These are phyloP conservation scores for Sternarchorhynchus goeldii DNA, from an alignment of 2,797 vertebrate genomes.

Conservation along the genomic window DNA sequence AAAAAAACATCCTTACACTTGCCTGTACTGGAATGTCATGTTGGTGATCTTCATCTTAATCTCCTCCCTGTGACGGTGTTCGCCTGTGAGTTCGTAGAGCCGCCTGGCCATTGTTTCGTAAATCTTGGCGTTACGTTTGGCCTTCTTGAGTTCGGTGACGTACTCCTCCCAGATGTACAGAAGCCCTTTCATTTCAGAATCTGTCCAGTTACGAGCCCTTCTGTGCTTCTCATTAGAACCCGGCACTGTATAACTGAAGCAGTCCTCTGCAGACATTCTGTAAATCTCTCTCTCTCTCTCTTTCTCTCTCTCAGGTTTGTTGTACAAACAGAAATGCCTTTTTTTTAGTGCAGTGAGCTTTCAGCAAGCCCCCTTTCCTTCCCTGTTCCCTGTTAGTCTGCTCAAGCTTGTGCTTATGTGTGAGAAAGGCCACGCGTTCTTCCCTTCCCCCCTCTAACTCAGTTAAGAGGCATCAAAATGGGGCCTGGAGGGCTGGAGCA, in stretches of 20 bases:
- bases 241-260: slow-evolving; percentile 86
- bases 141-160: slow-evolving; percentile 93
- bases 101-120: slow-evolving; percentile 99
- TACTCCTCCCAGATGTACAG: slow-evolving; percentile 97
- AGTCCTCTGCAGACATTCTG: slow-evolving; percentile 90
- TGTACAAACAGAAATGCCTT: slow-evolving; percentile 55
- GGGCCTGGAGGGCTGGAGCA: slow-evolving; percentile 95
- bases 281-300: slow-evolving; percentile 6
- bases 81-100: slow-evolving; percentile 94
- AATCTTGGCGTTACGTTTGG: slow-evolving; percentile 98
- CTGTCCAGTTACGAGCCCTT: slow-evolving; percentile 98
- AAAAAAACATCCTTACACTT: slow-evolving; percentile 65
- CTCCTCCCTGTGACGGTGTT: slow-evolving; percentile 95
- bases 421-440: slow-evolving; percentile 63
- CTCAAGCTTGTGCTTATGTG: slow-evolving; percentile 49
- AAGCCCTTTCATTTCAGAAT: slow-evolving; percentile 96
- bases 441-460: slow-evolving; percentile 72
- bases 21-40: slow-evolving; percentile 99
- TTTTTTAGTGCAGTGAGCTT: slow-evolving; percentile 65
- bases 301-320: slow-evolving; percentile 45
- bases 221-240: slow-evolving; percentile 92
- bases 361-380: slow-evolving; percentile 53
- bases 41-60: slow-evolving; percentile 99
- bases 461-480: slow-evolving; percentile 95
- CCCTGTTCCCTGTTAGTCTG: slow-evolving; percentile 47